Percentiles rank a stretch among this genome's conserved stretches.
These are phyloP conservation scores for Otus sunia DNA, from an alignment of 2,113 vertebrate genomes.

Conservation along the genomic window DNA sequence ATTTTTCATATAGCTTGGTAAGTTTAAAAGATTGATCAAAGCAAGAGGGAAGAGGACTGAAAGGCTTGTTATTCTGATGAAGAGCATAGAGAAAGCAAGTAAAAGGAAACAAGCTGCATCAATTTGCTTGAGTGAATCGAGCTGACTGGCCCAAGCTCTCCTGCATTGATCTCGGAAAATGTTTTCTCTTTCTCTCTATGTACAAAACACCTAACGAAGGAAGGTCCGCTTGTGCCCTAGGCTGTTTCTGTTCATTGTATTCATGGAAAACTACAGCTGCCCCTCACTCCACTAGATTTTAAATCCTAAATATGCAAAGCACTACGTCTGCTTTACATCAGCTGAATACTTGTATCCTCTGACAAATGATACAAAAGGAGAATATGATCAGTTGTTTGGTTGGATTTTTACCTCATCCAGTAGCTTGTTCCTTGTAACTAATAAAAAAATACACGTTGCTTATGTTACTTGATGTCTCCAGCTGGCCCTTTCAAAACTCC, in stretches of 20 bases:
- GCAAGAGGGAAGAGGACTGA: background rate
- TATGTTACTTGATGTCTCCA: background rate
- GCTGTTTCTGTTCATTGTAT: background rate
- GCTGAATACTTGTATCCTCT: background rate
- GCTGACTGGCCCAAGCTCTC: background rate
- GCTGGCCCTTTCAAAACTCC: background rate
- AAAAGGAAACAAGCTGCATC: background rate
- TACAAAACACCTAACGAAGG: background rate
- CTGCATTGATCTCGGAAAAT: background rate
- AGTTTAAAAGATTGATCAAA: background rate
- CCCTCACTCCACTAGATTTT: background rate
- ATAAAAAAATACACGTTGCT: background rate
- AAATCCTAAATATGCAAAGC: background rate
- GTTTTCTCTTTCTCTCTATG: background rate
- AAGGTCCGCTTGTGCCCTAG: background rate
- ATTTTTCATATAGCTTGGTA: background rate
- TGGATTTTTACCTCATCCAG: background rate
- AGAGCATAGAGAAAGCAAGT: background rate
- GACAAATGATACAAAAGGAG: background rate
- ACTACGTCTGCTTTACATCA: background rate
- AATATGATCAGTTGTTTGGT: background rate
- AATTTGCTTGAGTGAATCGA: background rate
- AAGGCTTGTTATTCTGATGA: background rate
- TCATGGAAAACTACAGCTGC: background rate
- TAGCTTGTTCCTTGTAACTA: background rate